Conservation (phyloP, 92 coral and sea anemone genomes). For the Porites rus region DNA sequence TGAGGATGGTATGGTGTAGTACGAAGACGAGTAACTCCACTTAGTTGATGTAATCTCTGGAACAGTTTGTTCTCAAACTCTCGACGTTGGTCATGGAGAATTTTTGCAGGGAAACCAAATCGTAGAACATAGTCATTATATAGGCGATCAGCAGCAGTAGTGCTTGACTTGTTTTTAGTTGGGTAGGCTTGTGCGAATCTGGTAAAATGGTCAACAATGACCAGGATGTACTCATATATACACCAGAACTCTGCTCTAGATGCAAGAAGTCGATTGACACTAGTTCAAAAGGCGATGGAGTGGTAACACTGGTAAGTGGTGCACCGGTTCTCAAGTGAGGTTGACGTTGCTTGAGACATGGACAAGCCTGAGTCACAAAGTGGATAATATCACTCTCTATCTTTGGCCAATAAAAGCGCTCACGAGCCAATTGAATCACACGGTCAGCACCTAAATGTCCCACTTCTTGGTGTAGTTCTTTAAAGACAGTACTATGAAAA, state of each 20-base stretch:
- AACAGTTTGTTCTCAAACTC: too few species aligned
- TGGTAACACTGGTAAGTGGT: too few species aligned
- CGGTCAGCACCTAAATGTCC: constrained; percentile 59
- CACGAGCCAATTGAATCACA: constrained; percentile 50
- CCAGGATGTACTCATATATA: too few species aligned
- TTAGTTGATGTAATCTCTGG: too few species aligned
- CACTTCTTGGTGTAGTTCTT: constrained; percentile 56
- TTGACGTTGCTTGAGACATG: neutral
- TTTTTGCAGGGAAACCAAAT: constrained; percentile 26
- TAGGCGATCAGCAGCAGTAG: constrained; percentile 30
- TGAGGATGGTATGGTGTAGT: too few species aligned
- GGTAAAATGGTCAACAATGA: too few species aligned
- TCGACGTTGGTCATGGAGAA: constrained; percentile 19
- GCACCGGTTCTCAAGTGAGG: too few species aligned
- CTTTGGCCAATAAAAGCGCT: constrained; percentile 65
- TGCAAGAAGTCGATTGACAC: too few species aligned
- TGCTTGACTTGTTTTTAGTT: neutral
- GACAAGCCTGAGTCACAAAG: constrained; percentile 36
- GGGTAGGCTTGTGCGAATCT: too few species aligned
- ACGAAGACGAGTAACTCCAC: too few species aligned
- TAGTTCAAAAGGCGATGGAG: too few species aligned
- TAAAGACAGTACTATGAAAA: constrained; percentile 22
- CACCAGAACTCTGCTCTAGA: too few species aligned
- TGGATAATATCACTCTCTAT: constrained; percentile 57
- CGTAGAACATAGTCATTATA: constrained; percentile 31